Evolutionary conservation across 2,113 vertebrate species (phyloP).

Genomic region (Cryptomyrus ogoouensis): DNA sequence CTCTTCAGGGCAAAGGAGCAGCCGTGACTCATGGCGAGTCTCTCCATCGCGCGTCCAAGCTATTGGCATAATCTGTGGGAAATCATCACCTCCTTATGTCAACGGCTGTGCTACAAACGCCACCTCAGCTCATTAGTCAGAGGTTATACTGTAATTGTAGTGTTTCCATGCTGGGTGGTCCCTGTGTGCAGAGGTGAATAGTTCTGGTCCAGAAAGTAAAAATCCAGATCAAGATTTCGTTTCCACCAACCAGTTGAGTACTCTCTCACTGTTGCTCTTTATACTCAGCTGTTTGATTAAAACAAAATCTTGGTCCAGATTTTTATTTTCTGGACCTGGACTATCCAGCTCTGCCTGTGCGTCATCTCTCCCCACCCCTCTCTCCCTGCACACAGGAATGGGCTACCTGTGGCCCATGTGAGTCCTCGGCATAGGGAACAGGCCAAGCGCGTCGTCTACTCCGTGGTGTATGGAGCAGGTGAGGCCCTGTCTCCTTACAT

Average conservation of each 20-base stretch:
- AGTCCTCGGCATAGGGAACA: slow-evolving; percentile 71
- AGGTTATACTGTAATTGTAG: neutral
- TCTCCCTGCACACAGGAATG: slow-evolving; percentile 61
- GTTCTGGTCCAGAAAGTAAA: too few relatives aligned
- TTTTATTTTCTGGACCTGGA: too few relatives aligned
- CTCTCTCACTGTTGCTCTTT: too few relatives aligned
- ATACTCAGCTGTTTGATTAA: too few relatives aligned
- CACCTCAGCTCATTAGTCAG: neutral
- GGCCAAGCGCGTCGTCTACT: slow-evolving; percentile 78
- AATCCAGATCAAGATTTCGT: too few relatives aligned
- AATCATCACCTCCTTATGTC: neutral
- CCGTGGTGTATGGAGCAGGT: slow-evolving; percentile 87
- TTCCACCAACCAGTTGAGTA: too few relatives aligned
- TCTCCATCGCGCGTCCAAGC: neutral
- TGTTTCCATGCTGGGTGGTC: neutral
- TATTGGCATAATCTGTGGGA: neutral
- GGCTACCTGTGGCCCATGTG: slow-evolving; percentile 57
- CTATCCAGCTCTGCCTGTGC: neutral
- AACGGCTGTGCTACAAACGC: neutral
- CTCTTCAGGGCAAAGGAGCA: neutral
- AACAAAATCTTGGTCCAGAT: too few relatives aligned
- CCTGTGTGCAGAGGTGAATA: neutral
- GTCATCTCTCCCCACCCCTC: slow-evolving; percentile 14
- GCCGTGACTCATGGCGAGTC: neutral
- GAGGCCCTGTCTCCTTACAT: slow-evolving; percentile 26